Evolutionary conservation across 2,113 vertebrate species (phyloP), one percentile per base, ranked within the genome.

Genomic region (Pomatorhinus ruficollis): DNA sequence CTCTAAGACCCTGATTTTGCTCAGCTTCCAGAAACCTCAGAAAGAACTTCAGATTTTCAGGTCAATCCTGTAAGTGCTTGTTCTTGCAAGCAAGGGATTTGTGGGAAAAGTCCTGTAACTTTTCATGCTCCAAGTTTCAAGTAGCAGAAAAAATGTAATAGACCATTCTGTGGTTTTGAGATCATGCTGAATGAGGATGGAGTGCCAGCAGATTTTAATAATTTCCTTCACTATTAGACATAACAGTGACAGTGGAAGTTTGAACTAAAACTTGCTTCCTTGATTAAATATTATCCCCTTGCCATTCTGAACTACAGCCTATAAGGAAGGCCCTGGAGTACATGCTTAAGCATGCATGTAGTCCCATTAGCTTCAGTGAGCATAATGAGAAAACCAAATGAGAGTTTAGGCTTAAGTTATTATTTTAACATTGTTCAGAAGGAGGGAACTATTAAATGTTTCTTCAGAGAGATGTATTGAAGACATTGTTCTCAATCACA

Each of bases 141-240:
- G 37, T 25, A 66, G 60, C 76, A 95, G 71, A 88, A 91, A 16
- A 16, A 83, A 75, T 42, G 78, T 93, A 92, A 86, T 54, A 94
- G 95, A 57, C 56, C 30, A 7, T 78, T 81, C 60, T 75, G 93
- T 79, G 92, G 83, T 90, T 96, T 95, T 83, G 60, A 93, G 89
- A 87, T 87, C 56, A 57, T 28, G 21, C 19, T 75, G 49, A 89
- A 92, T 57, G 53, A 4, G 17, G 40, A 75, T 7, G 6, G 65
- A 47, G 30, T 52, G 85, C 93, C 92, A 96, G 77, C 18, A 88
- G 79, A 33, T 88, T 94, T 94, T 28, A 90, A 92, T 82, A 45
- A 93, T 96, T 95, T 96, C 88, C 80, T 93, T 95, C 76, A 50
- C 52, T 84, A 49, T 90, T 90, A 88, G 89, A 94, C 83, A 91